Evolutionary conservation across 2,113 vertebrate genomes (phyloP).

Genomic region (Murina feae): DNA sequence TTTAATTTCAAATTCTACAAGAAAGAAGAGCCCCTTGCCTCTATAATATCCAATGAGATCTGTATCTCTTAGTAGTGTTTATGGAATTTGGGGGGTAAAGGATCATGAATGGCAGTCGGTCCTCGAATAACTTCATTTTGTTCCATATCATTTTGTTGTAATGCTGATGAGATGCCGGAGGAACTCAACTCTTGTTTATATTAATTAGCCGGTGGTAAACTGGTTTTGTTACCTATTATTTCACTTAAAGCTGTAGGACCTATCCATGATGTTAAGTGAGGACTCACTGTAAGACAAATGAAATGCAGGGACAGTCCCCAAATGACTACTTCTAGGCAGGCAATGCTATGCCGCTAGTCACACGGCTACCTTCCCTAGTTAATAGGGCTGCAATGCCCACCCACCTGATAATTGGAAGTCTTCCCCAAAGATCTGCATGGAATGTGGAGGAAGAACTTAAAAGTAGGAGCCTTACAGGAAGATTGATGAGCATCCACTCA

Average conservation of each 20-base stretch:
- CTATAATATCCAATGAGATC: neutral
- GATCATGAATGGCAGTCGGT: neutral
- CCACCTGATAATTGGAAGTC: no score
- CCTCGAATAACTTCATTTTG: neutral
- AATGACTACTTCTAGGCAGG: accelerated
- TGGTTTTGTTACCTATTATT: neutral
- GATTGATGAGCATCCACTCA: accelerated
- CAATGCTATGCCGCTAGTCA: neutral
- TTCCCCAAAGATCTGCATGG: neutral
- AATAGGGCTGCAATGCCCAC: neutral
- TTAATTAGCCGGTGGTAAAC: neutral
- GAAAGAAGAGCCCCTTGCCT: neutral
- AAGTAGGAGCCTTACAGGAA: neutral
- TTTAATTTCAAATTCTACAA: neutral
- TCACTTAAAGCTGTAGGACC: neutral
- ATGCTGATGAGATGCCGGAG: neutral
- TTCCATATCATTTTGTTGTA: neutral
- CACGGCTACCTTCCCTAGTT: neutral
- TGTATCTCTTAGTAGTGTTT: neutral
- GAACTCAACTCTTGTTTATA: neutral
- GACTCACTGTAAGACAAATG: neutral
- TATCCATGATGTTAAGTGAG: neutral
- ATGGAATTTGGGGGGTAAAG: neutral
- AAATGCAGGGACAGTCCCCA: neutral
- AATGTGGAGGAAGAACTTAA: neutral